A percentile compares a stretch with the other conserved stretches of the same genome.
phyloP scores from a whole-genome alignment of 1,140 invertebrate species.

The Druon quercuslanigerum region DNA sequence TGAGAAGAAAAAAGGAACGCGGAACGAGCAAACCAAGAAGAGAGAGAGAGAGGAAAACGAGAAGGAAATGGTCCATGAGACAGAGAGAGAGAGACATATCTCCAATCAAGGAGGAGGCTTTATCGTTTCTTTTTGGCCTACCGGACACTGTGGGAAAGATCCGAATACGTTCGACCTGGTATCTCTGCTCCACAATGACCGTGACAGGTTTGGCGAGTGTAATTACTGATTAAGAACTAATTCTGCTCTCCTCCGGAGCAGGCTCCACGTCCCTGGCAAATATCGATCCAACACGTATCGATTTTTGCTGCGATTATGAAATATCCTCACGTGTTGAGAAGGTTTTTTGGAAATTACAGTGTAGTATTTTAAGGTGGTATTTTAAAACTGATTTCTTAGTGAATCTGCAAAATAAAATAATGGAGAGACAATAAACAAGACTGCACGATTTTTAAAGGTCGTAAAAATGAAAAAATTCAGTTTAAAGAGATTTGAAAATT shows the following conservation, averaged over 20 bases:
- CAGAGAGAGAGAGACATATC: slow-evolving; percentile 42
- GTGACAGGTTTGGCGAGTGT: slow-evolving; percentile 36
- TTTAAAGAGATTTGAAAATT: no score
- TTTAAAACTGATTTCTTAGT: neutral
- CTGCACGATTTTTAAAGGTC: slow-evolving; percentile 26
- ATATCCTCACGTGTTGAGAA: slow-evolving; percentile 8
- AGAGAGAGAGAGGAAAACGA: neutral
- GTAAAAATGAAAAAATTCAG: no score
- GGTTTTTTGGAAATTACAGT: neutral
- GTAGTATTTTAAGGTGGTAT: neutral
- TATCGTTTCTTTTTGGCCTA: slow-evolving; percentile 53
- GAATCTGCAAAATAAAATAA: no score
- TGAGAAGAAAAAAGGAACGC: slow-evolving; percentile 8
- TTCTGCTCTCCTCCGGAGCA: neutral
- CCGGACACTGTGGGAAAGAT: slow-evolving; percentile 72
- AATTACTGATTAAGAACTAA: slow-evolving; percentile 57
- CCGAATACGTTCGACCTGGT: slow-evolving; percentile 56
- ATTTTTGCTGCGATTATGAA: slow-evolving; percentile 33
- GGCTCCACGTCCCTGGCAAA: slow-evolving; percentile 34
- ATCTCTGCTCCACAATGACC: slow-evolving; percentile 38
- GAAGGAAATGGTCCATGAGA: neutral
- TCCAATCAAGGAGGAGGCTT: slow-evolving; percentile 44
- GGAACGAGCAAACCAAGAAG: slow-evolving; percentile 20
- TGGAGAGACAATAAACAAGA: no score
- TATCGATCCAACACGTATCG: slow-evolving; percentile 36